These are phyloP conservation scores for Dicaeum eximium DNA, from an alignment of 2,113 vertebrate species.

Conservation along the genomic window DNA sequence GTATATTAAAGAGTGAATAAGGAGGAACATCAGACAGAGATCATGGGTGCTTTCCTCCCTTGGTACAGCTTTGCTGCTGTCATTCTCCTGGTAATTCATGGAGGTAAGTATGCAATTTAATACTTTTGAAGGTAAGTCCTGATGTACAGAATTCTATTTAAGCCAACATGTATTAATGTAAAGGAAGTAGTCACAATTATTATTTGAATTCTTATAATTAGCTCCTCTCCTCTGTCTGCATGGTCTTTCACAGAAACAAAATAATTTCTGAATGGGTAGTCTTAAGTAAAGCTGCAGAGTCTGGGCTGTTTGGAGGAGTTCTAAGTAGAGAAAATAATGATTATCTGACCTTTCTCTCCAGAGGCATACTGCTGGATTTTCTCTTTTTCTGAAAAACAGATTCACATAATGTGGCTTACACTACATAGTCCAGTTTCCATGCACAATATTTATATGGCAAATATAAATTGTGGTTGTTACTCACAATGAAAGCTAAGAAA, in stretches of 20 bases:
- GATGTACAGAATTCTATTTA: not conserved
- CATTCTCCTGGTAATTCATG: conserved; percentile 35
- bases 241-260: not conserved
- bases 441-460: not conserved
- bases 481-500: not conserved
- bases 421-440: not conserved
- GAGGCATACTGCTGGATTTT: not conserved
- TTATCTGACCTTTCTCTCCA: not conserved
- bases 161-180: not conserved
- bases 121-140: not conserved
- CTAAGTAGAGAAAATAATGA: not conserved
- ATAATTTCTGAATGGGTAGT: not conserved
- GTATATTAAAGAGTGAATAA: not conserved
- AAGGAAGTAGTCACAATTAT: not conserved
- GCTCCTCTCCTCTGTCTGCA: not conserved
- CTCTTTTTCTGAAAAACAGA: not conserved
- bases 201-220: not conserved
- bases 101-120: conserved; percentile 52
- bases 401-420: not conserved
- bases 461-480: not conserved
- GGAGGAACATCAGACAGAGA: not conserved
- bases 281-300: not conserved
- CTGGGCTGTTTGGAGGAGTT: not conserved
- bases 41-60: conserved; percentile 22
- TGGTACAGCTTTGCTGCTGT: not conserved